Evolutionary conservation across 2,797 vertebrate species (phyloP).

Genomic region (Varecia variegata): DNA sequence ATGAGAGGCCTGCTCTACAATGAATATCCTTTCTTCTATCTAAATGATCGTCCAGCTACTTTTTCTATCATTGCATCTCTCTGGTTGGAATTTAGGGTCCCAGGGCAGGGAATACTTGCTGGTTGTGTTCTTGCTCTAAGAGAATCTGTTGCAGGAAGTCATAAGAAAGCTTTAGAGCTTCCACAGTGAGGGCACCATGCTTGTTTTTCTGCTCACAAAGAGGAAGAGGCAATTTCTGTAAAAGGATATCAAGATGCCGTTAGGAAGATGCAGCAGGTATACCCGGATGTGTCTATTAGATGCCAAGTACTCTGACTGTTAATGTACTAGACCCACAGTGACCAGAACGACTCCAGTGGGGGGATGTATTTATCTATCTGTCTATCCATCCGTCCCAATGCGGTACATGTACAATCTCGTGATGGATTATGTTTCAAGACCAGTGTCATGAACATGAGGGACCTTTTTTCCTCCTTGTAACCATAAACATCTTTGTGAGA

Average conservation of each 20-base stretch:
- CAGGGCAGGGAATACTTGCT: background rate
- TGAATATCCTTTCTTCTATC: background rate
- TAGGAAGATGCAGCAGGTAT: background rate
- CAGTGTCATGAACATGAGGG: background rate
- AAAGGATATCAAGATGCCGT: background rate
- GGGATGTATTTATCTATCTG: background rate
- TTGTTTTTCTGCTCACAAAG: background rate
- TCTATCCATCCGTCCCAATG: background rate
- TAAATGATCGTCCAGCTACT: too few relatives aligned
- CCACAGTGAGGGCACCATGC: fast-evolving
- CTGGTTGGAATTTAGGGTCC: background rate
- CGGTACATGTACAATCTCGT: background rate
- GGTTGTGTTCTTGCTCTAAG: background rate
- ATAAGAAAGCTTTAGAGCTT: background rate
- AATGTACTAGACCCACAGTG: background rate
- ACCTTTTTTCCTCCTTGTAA: conserved; percentile 49
- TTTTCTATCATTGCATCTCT: background rate
- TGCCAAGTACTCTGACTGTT: background rate
- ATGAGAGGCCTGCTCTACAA: fast-evolving
- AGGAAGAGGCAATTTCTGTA: background rate
- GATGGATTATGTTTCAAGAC: conserved; percentile 31
- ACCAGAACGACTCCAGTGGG: too few relatives aligned
- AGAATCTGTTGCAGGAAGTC: background rate
- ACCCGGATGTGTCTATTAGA: background rate
- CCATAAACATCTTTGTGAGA: conserved; percentile 69